These are phyloP conservation scores for Chrysogorgia sp. DNA, from an alignment of 92 coral and sea anemone species.

Conservation along the genomic window DNA sequence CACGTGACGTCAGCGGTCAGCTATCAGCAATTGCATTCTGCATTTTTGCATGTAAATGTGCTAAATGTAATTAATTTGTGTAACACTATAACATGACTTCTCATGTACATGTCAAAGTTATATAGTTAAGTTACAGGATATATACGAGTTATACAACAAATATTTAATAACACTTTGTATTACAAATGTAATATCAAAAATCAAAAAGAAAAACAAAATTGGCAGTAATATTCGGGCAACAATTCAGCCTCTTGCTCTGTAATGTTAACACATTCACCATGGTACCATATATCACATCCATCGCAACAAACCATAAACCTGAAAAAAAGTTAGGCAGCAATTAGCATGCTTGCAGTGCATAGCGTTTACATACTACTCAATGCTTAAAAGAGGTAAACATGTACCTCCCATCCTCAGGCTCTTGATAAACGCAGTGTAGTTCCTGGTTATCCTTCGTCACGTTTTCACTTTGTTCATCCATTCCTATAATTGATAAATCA, in stretches of 20 bases:
- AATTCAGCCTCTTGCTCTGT: conserved; percentile 37
- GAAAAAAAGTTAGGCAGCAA: background rate
- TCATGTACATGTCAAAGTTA: background rate
- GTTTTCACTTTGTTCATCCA: background rate
- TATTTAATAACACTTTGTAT: background rate
- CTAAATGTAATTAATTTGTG: no score
- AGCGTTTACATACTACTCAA: background rate
- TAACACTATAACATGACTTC: background rate
- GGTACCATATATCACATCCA: conserved; percentile 32
- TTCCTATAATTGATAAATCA: background rate
- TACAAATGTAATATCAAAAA: background rate
- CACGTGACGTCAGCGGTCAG: no score
- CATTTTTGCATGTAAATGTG: no score
- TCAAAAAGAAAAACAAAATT: conserved; percentile 4
- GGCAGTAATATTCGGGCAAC: conserved; percentile 25
- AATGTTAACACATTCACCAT: conserved; percentile 38
- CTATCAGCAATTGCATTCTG: no score
- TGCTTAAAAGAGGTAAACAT: background rate
- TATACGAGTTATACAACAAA: background rate
- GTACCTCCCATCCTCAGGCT: conserved; percentile 30
- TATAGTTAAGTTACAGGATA: background rate
- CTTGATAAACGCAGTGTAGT: conserved; percentile 33
- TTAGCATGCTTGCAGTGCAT: background rate
- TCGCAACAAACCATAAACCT: conserved; percentile 41
- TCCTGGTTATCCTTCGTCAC: background rate